These are phyloP conservation scores for Metellina segmentata DNA, from an alignment of 2,888 invertebrate species.

Conservation along the genomic window DNA sequence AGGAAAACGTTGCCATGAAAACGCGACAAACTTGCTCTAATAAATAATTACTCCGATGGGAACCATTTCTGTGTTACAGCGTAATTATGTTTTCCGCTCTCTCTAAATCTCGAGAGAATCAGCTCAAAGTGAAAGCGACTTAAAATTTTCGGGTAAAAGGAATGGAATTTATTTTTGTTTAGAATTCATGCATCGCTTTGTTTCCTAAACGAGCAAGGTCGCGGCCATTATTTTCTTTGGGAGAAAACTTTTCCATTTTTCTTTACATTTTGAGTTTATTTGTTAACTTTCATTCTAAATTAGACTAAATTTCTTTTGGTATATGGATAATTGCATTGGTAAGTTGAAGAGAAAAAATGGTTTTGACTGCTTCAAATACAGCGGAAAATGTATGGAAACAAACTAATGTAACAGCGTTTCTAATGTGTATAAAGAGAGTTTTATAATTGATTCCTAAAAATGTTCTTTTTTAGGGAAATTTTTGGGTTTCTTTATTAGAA, in stretches of 20 bases:
- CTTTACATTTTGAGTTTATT: background rate
- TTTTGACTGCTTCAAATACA: background rate
- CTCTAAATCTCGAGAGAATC: conserved; percentile 1
- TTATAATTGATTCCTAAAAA: no score
- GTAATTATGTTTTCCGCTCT: background rate
- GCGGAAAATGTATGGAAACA: background rate
- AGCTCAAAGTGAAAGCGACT: background rate
- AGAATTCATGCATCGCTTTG: conserved; percentile 22
- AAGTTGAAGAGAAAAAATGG: background rate
- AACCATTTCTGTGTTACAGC: background rate
- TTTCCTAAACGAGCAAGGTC: background rate
- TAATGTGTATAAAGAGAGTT: no score
- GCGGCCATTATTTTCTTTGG: background rate
- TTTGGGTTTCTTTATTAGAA: background rate
- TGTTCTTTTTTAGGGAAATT: no score
- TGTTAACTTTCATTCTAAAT: background rate
- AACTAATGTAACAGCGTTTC: background rate
- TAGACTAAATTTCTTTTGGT: background rate
- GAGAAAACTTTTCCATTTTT: background rate
- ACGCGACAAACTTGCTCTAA: conserved; percentile 33
- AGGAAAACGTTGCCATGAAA: conserved; percentile 38
- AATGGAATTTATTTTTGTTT: conserved; percentile 1
- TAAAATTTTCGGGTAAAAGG: background rate
- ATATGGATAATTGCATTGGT: background rate
- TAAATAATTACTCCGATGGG: conserved; percentile 22